phyloP scores from a whole-genome alignment of 1,140 invertebrate species.

The Microvelia longipes region DNA sequence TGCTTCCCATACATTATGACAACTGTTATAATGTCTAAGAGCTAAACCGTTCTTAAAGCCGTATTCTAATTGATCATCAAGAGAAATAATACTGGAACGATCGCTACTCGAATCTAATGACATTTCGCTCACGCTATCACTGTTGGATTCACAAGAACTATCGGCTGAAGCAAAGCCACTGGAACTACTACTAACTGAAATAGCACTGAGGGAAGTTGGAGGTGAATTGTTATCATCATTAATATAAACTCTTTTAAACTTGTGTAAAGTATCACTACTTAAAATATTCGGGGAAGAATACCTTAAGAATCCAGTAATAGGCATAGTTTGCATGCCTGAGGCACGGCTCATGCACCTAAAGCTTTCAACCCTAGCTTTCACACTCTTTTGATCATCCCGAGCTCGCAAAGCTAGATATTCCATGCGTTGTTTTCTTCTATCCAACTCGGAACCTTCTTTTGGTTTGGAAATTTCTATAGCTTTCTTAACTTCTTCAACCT shows the following conservation, averaged over 20 bases:
- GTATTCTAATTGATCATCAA: conserved; percentile 37
- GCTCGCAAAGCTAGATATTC: background rate
- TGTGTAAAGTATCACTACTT: conserved; percentile 27
- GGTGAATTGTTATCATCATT: conserved; percentile 28
- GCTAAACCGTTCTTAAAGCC: conserved; percentile 22
- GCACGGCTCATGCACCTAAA: conserved; percentile 23
- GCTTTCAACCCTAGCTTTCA: conserved; percentile 24
- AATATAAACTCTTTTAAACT: conserved; percentile 36
- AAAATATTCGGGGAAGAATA: conserved; percentile 7
- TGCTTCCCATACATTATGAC: conserved; percentile 24
- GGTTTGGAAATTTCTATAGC: conserved; percentile 5
- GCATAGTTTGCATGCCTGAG: conserved; percentile 34
- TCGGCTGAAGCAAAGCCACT: conserved; percentile 20
- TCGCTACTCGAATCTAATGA: conserved; percentile 40
- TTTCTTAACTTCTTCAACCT: conserved; percentile 20
- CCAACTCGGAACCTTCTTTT: conserved; percentile 30
- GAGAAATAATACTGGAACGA: conserved; percentile 37
- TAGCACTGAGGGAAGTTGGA: conserved; percentile 10
- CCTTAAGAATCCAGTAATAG: conserved; percentile 26
- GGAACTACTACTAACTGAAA: conserved; percentile 15
- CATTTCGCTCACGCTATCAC: conserved; percentile 39
- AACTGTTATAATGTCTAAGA: conserved; percentile 20
- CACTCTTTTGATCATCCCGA: background rate
- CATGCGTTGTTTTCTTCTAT: background rate
- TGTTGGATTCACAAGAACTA: conserved; percentile 34